A percentile compares a stretch with the other conserved stretches of the same genome.
Evolutionary conservation across 2,797 vertebrate genomes (phyloP).

Genomic region (Kryptolebias ocellatus): DNA sequence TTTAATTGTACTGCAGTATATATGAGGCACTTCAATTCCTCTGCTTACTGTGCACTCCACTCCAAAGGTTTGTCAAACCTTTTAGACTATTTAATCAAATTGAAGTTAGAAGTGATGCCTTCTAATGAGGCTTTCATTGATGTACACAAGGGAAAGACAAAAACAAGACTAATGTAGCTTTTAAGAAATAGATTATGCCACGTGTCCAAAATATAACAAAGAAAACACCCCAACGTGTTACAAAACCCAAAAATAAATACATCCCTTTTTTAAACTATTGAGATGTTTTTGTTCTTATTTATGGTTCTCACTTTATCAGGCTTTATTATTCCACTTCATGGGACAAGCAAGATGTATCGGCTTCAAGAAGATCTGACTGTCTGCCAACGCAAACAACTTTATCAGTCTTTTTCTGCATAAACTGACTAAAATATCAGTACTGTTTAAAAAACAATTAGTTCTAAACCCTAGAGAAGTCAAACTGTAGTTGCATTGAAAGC

Average conservation of each 20-base stretch:
- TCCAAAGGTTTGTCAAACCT: constrained; percentile 26
- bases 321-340: constrained; percentile 32
- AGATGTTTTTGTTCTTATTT: constrained; percentile 9
- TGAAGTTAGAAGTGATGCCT: constrained; percentile 23
- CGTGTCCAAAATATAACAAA: not conserved
- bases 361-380: constrained; percentile 36
- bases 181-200: not conserved
- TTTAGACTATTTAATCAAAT: constrained; percentile 45
- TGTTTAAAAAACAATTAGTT: constrained; percentile 23
- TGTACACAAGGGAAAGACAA: constrained; percentile 5
- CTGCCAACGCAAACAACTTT: constrained; percentile 32
- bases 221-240: not conserved
- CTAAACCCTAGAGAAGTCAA: constrained; percentile 10
- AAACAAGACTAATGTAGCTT: not conserved
- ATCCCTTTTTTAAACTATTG: constrained; percentile 3
- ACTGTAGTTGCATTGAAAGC: constrained; percentile 6
- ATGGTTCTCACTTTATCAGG: constrained; percentile 28
- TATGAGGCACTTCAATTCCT: constrained; percentile 71
- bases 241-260: not conserved
- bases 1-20: constrained; percentile 78
- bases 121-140: constrained; percentile 19
- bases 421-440: constrained; percentile 27
- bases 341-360: constrained; percentile 26
- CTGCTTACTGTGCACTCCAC: constrained; percentile 49
- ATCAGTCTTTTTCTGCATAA: constrained; percentile 28